Conservation (phyloP, 2,888 invertebrate species). For the Galerucella calmariensis region DNA sequence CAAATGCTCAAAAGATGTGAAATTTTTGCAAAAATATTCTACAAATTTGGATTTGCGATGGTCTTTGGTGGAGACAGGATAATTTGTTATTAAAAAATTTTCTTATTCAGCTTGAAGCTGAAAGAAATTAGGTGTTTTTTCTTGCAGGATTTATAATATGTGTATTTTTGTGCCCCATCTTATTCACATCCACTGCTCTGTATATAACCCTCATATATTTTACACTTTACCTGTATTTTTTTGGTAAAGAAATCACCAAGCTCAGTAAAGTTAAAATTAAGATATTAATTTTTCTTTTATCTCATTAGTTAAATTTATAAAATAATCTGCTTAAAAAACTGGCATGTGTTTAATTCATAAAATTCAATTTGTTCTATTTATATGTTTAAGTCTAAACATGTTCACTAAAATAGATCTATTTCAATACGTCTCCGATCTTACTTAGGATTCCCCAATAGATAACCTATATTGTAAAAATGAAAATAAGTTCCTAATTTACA, state of each 20-base stretch:
- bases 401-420: slow-evolving; percentile 39
- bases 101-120: no score
- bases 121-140: no score
- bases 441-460: slow-evolving; percentile 30
- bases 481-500: slow-evolving; percentile 4
- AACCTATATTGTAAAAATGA: slow-evolving; percentile 31
- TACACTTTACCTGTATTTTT: neutral
- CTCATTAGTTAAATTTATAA: slow-evolving; percentile 15
- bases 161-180: no score
- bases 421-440: slow-evolving; percentile 33
- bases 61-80: no score
- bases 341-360: slow-evolving; percentile 33
- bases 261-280: neutral
- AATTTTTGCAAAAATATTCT: no score
- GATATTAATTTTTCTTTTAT: neutral
- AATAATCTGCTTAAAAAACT: slow-evolving; percentile 16
- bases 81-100: no score
- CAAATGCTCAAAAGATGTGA: no score
- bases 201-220: no score
- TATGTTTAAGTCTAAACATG: slow-evolving; percentile 42
- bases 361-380: slow-evolving; percentile 41
- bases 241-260: neutral
- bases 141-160: no score
- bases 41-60: no score
- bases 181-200: no score